phyloP scores from a whole-genome alignment of 2,113 vertebrate genomes.

The Phrynocephalus versicolor region DNA sequence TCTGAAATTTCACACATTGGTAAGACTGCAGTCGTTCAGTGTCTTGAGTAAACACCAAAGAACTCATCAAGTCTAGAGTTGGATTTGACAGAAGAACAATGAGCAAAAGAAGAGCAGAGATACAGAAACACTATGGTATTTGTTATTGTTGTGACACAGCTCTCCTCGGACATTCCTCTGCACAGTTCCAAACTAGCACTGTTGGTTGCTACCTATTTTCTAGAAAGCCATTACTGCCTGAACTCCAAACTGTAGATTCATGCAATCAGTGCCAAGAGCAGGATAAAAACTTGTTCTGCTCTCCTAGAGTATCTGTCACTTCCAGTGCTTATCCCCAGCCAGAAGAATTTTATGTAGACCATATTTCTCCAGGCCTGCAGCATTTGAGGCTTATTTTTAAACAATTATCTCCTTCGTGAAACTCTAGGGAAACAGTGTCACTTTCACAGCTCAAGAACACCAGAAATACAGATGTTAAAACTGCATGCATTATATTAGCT shows the following conservation, averaged over 20 bases:
- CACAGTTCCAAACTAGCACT: background rate
- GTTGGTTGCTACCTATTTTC: constrained; percentile 15
- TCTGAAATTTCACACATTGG: too few species aligned
- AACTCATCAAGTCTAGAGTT: background rate
- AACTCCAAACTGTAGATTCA: constrained; percentile 6
- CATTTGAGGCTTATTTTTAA: background rate
- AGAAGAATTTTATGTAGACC: constrained; percentile 2
- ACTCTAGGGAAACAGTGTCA: background rate
- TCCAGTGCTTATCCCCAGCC: background rate
- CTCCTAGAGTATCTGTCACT: constrained; percentile 3
- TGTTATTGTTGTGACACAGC: background rate
- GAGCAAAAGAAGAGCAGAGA: background rate
- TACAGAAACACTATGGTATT: background rate
- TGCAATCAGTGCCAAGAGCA: constrained; percentile 17
- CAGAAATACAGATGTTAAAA: constrained; percentile 6
- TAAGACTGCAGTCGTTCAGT: too few species aligned
- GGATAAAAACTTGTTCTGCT: constrained; percentile 5
- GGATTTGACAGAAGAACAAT: background rate
- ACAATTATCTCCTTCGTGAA: background rate
- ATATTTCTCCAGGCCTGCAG: background rate
- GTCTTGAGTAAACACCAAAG: background rate
- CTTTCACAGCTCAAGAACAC: background rate
- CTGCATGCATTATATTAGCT: background rate
- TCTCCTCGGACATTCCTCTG: background rate
- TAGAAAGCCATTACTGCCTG: constrained; percentile 13